phyloP scores from a whole-genome alignment of 2,797 vertebrate species.

The Hydrocynus forskahlii region DNA sequence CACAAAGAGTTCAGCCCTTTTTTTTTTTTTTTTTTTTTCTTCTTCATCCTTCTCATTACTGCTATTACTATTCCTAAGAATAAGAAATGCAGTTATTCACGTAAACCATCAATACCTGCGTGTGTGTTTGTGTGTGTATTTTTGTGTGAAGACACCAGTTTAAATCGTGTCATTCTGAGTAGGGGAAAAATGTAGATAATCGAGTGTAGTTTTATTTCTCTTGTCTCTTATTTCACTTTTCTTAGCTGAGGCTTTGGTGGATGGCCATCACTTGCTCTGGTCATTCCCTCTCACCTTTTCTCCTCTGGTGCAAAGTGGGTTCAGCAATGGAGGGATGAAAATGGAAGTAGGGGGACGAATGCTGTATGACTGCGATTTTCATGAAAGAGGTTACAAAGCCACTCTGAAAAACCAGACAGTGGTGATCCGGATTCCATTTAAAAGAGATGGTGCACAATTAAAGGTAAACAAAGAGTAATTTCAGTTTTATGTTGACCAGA shows the following conservation, averaged over 20 bases:
- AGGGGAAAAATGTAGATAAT: too few species aligned
- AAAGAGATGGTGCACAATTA: conserved; percentile 52
- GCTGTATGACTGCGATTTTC: conserved; percentile 50
- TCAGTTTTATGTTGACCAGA: not conserved
- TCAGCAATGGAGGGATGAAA: conserved; percentile 54
- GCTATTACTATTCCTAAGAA: too few species aligned
- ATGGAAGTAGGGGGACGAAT: conserved; percentile 39
- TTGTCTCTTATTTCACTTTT: not conserved
- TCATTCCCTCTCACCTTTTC: conserved; percentile 45
- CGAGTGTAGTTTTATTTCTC: too few species aligned
- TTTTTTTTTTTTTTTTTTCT: not conserved
- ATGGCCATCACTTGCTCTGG: conserved; percentile 65
- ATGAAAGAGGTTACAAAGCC: conserved; percentile 51
- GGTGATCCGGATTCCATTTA: conserved; percentile 60
- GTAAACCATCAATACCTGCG: too few species aligned
- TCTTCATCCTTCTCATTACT: too few species aligned
- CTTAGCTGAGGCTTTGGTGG: conserved; percentile 57
- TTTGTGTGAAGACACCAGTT: too few species aligned
- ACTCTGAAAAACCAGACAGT: conserved; percentile 47
- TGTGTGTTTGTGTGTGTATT: too few species aligned
- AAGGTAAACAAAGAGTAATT: conserved; percentile 53
- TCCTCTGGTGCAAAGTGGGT: conserved; percentile 56
- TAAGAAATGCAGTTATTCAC: too few species aligned
- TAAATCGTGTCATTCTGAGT: too few species aligned
- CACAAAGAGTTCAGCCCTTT: conserved; percentile 52